Evolutionary conservation across 1,140 invertebrate species (phyloP).

Genomic region (Drosophila simulans): DNA sequence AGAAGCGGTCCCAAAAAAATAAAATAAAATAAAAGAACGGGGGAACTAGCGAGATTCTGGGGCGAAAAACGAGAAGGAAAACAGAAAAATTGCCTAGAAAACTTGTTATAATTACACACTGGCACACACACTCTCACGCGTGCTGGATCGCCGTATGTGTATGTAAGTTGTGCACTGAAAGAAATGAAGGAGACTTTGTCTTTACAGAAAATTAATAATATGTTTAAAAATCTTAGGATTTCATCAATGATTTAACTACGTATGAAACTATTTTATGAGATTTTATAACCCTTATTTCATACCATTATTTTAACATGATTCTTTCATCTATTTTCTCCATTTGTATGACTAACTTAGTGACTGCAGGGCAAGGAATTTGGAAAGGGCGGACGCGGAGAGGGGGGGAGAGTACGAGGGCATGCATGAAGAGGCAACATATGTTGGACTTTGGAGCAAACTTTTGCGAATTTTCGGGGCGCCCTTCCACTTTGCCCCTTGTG

Average conservation of each 20-base stretch:
- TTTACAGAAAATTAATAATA: not conserved
- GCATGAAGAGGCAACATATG: slow-evolving; percentile 76
- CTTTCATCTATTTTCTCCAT: not conserved
- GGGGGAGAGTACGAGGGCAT: slow-evolving; percentile 27
- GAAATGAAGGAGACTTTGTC: not conserved
- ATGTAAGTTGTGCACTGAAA: slow-evolving; percentile 11
- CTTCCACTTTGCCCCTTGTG: slow-evolving; percentile 2
- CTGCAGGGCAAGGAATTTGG: slow-evolving; percentile 36
- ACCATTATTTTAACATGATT: not conserved
- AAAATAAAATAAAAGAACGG: slow-evolving; percentile 7
- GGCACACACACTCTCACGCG: slow-evolving; percentile 6
- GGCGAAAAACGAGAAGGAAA: slow-evolving; percentile 32
- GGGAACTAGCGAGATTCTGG: slow-evolving; percentile 3
- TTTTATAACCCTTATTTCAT: not conserved
- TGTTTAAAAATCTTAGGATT: no score
- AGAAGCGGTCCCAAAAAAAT: slow-evolving; percentile 14
- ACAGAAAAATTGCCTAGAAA: slow-evolving; percentile 69
- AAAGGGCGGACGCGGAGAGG: not conserved
- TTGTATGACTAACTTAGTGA: slow-evolving; percentile 38
- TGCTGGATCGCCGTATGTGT: slow-evolving; percentile 24
- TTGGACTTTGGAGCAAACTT: slow-evolving; percentile 74
- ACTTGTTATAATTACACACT: slow-evolving; percentile 80
- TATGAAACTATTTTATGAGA: not conserved
- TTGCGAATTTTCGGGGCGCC: slow-evolving; percentile 54
- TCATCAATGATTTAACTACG: no score